Base-by-base conservation (phyloP, 2,113 vertebrate genomes). In the Chaenocephalus aceratus region DNA sequence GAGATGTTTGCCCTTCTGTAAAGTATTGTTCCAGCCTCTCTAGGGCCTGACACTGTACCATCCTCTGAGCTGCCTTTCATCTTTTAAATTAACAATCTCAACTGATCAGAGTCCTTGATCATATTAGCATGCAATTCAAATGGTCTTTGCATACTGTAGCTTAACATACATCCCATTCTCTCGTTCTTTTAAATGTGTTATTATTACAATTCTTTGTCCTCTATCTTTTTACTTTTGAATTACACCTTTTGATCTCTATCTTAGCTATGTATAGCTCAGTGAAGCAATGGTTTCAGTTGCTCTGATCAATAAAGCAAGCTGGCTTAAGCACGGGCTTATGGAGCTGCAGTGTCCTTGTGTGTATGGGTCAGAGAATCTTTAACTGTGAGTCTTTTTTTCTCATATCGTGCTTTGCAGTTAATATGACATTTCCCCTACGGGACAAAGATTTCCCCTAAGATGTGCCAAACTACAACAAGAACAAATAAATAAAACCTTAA, bases 291-390 rank as follows among this genome's bases (percentile, higher is more conserved):
- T 49, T 84, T 80, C 69, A 71, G 77, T 66, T 70, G 36, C 71
- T 77, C 60, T 34, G 82, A 91, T 86, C 87, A 90, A 88, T 90
- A 89, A 71, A 82, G 79, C 34, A 74, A 64, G 60, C 79, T 69
- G 36, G 53, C 75, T 86, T 77, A 82, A 69, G 67, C 57, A 69
- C 12, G 5, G 51, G 75, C 66, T 86, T 67, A 76, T 34, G 62
- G 57, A 70, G 63, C 79, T 67, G 82, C 72, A 57, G 66, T 69
- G 87, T 80, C 90, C 86, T 90, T 84, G 77, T 77, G 65, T 83
- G 59, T 83, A 36, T 58, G 58, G 59, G 75, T 77, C 82, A 72
- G 75, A 14, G 16, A 72, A 52, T 84, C 77, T 82, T 49, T 62
- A 6, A 26, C 18, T 46, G 52, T 62, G 36, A 13, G 79, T 68